A percentile compares a stretch with the other conserved stretches of the same genome.
Conservation (phyloP, 2,113 vertebrate species). For the Aphyosemion australe region DNA sequence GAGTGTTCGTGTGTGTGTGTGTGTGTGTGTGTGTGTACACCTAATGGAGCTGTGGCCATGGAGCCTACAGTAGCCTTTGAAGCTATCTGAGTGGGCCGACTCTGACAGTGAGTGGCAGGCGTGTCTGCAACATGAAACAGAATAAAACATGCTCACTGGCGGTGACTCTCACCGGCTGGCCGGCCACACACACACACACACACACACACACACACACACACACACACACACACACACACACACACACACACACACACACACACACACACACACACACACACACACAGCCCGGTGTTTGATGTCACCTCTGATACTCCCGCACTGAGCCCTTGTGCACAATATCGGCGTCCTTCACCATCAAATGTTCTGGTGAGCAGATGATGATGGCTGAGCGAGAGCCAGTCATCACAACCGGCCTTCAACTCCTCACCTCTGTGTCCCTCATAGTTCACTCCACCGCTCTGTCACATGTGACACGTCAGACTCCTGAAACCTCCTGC, state of each 20-base stretch:
- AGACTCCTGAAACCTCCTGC: background rate
- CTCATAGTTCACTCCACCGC: slow-evolving; percentile 39
- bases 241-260: slow-evolving; percentile 15
- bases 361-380: slow-evolving; percentile 40
- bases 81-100: slow-evolving; percentile 64
- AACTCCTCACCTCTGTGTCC: slow-evolving; percentile 56
- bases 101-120: slow-evolving; percentile 79
- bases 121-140: slow-evolving; percentile 79
- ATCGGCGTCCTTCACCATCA: slow-evolving; percentile 46
- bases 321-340: slow-evolving; percentile 35
- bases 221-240: slow-evolving; percentile 19
- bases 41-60: slow-evolving; percentile 63
- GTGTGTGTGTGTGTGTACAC: slow-evolving; percentile 41
- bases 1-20: slow-evolving; percentile 15
- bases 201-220: slow-evolving; percentile 26
- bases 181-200: slow-evolving; percentile 36
- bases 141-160: slow-evolving; percentile 81
- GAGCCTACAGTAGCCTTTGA: slow-evolving; percentile 70
- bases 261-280: slow-evolving; percentile 20
- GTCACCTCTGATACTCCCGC: slow-evolving; percentile 52
- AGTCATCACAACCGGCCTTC: slow-evolving; percentile 55
- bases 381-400: slow-evolving; percentile 53
- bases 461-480: slow-evolving; percentile 38
- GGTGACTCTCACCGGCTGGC: slow-evolving; percentile 65
- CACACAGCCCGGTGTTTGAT: slow-evolving; percentile 47